These are phyloP conservation scores for Lagria hirta DNA, from an alignment of 2,888 invertebrate species.

Conservation along the genomic window DNA sequence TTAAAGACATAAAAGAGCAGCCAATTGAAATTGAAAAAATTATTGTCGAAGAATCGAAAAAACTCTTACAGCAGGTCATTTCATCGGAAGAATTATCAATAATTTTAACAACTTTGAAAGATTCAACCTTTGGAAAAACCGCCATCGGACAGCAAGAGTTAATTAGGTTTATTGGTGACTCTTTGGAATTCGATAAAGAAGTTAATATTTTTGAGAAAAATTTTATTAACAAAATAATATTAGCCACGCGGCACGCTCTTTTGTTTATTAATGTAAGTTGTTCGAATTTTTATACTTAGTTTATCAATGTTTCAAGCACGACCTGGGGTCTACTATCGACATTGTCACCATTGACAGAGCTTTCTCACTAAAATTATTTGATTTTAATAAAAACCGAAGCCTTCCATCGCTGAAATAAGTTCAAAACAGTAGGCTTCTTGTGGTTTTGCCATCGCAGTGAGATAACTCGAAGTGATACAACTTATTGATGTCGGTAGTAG, in stretches of 20 bases:
- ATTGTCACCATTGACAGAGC: too few species aligned
- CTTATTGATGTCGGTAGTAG: too few species aligned
- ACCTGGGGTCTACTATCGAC: too few species aligned
- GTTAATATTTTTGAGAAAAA: slow-evolving; percentile 60
- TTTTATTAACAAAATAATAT: slow-evolving; percentile 75
- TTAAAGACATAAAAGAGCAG: slow-evolving; percentile 73
- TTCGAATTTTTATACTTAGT: slow-evolving; percentile 14
- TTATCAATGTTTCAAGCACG: background rate
- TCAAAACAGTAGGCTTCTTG: too few species aligned
- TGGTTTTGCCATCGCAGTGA: too few species aligned
- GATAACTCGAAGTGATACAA: too few species aligned
- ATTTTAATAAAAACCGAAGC: too few species aligned
- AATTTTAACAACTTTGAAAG: slow-evolving; percentile 82
- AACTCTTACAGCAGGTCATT: slow-evolving; percentile 72
- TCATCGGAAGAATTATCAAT: slow-evolving; percentile 86
- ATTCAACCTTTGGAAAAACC: slow-evolving; percentile 79
- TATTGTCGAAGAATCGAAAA: slow-evolving; percentile 81
- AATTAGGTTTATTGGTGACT: slow-evolving; percentile 80
- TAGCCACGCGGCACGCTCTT: slow-evolving; percentile 84
- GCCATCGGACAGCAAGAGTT: slow-evolving; percentile 80
- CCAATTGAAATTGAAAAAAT: slow-evolving; percentile 84
- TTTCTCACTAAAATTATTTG: too few species aligned
- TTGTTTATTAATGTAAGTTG: slow-evolving; percentile 81
- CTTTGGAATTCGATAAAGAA: slow-evolving; percentile 74
- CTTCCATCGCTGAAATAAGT: too few species aligned